Evolutionary conservation across 37 sponge, comb jelly and placozoan genomes (phyloP).

Genomic region (Halisarca cf. caerulea): DNA sequence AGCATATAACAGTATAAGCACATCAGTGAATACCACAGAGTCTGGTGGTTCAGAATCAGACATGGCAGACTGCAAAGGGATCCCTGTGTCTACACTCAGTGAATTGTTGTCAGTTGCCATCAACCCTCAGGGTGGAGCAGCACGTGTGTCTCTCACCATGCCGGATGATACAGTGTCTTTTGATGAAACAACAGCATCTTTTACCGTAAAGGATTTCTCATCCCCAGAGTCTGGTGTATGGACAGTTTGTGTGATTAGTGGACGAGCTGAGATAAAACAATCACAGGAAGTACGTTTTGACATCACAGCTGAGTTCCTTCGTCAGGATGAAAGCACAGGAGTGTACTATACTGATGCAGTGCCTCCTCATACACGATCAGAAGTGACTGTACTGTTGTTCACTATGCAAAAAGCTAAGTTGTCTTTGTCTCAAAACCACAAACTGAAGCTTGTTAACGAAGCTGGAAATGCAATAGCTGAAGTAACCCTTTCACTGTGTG

Average conservation of each 20-base stretch:
- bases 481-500: neutral
- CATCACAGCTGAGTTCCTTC: neutral
- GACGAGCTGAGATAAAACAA: neutral
- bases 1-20: neutral
- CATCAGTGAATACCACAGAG: neutral
- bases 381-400: neutral
- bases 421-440: neutral
- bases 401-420: neutral
- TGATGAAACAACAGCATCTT: neutral
- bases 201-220: neutral
- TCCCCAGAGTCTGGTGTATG: neutral
- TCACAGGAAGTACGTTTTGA: slow-evolving; percentile 16
- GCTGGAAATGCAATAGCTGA: neutral
- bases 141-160: neutral
- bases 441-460: neutral
- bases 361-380: neutral
- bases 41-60: neutral
- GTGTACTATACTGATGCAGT: neutral
- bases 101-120: neutral
- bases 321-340: neutral
- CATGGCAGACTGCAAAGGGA: neutral
- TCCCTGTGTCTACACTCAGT: neutral
- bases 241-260: slow-evolving; percentile 1
- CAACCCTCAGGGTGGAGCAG: neutral
- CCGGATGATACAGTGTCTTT: neutral